phyloP scores from a whole-genome alignment of 2,888 invertebrate species.

The Monochamus alternatus region DNA sequence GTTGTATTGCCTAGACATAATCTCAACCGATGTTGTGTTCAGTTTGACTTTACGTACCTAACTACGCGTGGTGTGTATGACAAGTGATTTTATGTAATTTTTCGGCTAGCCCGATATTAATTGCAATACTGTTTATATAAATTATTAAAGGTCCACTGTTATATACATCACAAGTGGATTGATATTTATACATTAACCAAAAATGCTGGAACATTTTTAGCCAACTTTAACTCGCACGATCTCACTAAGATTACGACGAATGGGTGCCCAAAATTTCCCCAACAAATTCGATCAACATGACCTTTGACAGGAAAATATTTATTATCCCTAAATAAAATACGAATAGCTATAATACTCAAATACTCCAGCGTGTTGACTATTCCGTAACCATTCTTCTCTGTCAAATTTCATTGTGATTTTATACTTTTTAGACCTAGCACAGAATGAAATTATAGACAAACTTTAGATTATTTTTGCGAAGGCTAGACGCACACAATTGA shows the following conservation, averaged over 20 bases:
- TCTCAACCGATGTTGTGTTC: constrained; percentile 70
- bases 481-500: no score
- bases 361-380: background rate
- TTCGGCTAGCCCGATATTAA: constrained; percentile 65
- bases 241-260: constrained; percentile 1
- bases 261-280: constrained; percentile 1
- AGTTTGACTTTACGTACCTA: constrained; percentile 69
- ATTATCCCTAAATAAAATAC: background rate
- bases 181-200: constrained; percentile 64
- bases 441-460: background rate
- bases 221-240: constrained; percentile 13
- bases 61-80: constrained; percentile 68
- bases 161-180: constrained; percentile 68
- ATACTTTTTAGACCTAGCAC: background rate
- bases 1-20: constrained; percentile 61
- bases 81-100: constrained; percentile 57
- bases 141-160: constrained; percentile 57
- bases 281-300: background rate
- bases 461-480: no score
- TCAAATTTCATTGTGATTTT: background rate
- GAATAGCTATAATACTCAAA: background rate
- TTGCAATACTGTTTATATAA: constrained; percentile 44
- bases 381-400: background rate
- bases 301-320: constrained; percentile 9
- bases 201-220: constrained; percentile 57